phyloP scores from a whole-genome alignment of 2,888 invertebrate genomes.

The Drosophila aldrichi region DNA sequence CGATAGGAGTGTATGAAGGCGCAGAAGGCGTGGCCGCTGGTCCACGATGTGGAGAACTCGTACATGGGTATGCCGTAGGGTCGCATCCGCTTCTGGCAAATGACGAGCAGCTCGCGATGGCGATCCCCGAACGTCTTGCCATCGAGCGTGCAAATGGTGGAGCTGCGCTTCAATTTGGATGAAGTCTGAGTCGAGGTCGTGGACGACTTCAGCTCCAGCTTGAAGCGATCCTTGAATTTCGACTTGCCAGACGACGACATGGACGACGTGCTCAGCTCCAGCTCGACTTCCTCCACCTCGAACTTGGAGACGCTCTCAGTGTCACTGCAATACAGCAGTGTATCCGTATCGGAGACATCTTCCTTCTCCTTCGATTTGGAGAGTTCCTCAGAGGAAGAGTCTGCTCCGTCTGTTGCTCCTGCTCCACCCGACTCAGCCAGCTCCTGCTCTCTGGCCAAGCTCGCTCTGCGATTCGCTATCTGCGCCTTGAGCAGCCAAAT shows the following conservation, averaged over 20 bases:
- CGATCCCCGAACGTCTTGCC: slow-evolving; percentile 50
- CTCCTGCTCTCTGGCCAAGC: slow-evolving; percentile 1
- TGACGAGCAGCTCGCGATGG: slow-evolving; percentile 20
- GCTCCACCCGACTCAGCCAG: neutral
- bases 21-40: slow-evolving; percentile 59
- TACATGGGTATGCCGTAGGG: slow-evolving; percentile 61
- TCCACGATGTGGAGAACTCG: slow-evolving; percentile 59
- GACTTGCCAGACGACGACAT: neutral
- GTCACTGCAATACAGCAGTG: neutral
- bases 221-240: neutral
- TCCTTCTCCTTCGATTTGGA: neutral
- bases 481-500: slow-evolving; percentile 8
- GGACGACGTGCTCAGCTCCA: neutral
- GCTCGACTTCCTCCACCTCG: neutral
- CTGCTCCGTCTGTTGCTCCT: too few relatives aligned
- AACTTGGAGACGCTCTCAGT: too few relatives aligned
- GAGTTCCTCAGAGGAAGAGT: neutral
- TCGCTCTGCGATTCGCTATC: neutral
- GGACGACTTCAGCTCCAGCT: neutral
- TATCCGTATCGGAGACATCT: slow-evolving; percentile 1
- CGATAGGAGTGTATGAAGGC: slow-evolving; percentile 53
- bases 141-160: neutral
- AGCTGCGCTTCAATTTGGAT: neutral
- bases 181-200: neutral
- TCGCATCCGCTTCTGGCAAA: slow-evolving; percentile 35